Evolutionary conservation across 2,888 invertebrate genomes (phyloP), one percentile per base, ranked within the genome.

Genomic region (Drosophila incognita): DNA sequence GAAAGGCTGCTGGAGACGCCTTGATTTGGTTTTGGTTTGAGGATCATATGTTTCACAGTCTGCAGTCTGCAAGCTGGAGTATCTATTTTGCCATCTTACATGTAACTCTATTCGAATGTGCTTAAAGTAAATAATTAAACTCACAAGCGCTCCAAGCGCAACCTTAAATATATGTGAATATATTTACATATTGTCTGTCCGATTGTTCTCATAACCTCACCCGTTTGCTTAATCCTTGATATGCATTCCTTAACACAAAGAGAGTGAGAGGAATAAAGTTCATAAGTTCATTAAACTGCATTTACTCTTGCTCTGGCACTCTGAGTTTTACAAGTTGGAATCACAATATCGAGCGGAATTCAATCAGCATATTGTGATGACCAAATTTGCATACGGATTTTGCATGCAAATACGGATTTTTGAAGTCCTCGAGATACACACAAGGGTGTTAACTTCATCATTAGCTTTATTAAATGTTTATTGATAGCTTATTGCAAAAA

Each of bases 1-100:
- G 79, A 92, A 81, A 93, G 84, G 76, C 61, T 93, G n/a, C 86
- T 89, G 29, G 66, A 92, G 64, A 91, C 92, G n/a, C 54, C 74
- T 2, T 87, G 31, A 74, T 46, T 40, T 6, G 38, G 29, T 4
- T 36, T 8, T 18, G 2, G 11, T 21, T 42, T 42, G 2, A n/a
- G 27, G 27, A 58, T 27, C 36, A 27, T 38, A 18, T 29, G 46
- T n/a, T 61, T 38, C 24, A 2, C 40, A 40, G 21, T n/a, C 58
- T 40, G 40, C 40, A 40, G 40, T n/a, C 36, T 36, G 36, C 36
- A 8, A 10, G n/a, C 49, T 53, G 51, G 42, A 60, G 31, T 61
- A 51, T 36, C 54, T 49, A 64, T 54, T 72, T 54, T 36, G 49
- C 18, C n/a, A 40, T 60, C 18, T 27, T n/a, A 48, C 54, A 29